These are phyloP conservation scores for Semaprochilodus insignis DNA, from an alignment of 2,797 vertebrate genomes.

Conservation along the genomic window DNA sequence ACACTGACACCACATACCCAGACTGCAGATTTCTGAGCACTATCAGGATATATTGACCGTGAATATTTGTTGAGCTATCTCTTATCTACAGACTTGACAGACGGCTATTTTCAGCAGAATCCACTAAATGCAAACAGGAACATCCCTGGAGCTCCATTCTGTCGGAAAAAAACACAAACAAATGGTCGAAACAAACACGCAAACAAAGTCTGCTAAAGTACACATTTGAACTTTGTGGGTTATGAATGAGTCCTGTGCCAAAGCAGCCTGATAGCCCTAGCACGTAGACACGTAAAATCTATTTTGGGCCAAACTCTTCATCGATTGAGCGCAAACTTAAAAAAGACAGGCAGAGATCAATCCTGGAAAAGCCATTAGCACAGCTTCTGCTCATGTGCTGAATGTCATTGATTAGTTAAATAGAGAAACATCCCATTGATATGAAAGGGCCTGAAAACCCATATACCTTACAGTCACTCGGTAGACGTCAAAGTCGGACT, in stretches of 20 bases:
- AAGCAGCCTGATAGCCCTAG: background rate
- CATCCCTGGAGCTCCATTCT: background rate
- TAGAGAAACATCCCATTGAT: background rate
- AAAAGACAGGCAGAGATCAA: constrained; percentile 14
- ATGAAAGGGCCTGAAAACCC: constrained; percentile 7
- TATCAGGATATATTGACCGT: constrained; percentile 40
- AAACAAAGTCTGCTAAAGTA: background rate
- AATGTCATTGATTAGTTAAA: constrained; percentile 27
- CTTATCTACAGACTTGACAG: background rate
- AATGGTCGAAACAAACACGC: background rate
- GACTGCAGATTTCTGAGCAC: constrained; percentile 14
- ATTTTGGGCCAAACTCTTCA: constrained; percentile 61
- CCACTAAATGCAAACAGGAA: background rate
- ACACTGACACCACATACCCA: background rate
- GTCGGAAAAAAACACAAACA: background rate
- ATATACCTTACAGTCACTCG: background rate
- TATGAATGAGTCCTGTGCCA: constrained; percentile 2
- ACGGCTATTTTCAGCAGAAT: constrained; percentile 29
- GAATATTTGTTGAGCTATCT: constrained; percentile 16
- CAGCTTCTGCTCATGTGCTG: background rate
- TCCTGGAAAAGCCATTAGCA: constrained; percentile 28
- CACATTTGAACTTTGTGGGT: background rate
- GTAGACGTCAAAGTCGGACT: background rate
- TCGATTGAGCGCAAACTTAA: constrained; percentile 58
- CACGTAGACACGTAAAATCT: constrained; percentile 41